Base-by-base conservation (phyloP, 2,113 vertebrate genomes). In the Pituophis catenifer region DNA sequence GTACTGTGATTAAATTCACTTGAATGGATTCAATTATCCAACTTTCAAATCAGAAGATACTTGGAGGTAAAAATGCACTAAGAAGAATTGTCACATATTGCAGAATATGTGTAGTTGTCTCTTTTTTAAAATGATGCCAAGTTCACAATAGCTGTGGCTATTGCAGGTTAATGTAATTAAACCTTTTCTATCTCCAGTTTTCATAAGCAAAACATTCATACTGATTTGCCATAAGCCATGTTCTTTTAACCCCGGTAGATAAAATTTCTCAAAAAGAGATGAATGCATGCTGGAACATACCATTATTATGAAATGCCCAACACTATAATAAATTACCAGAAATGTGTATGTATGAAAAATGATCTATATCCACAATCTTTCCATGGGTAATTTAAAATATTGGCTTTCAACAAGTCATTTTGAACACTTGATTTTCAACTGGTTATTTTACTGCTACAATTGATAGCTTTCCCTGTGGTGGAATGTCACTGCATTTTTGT, bases 91-190 rank as follows among this genome's bases (percentile, higher is more conserved):
- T 89, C 93, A 92, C 88, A 93, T 92, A 92, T 81, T 81, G 85
- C 93, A 93, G 54, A 94, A 58, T 58, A 23, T 58, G 55, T 57
- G 57, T 21, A 58, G 57, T 93, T 91, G 94, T 65, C 75, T 94
- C 91, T 53, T 54, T 91, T 50, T 93, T 81, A 93, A 94, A 95
- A 96, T 90, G 95, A 53, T 85, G 0, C 0, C 90, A 33, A 53
- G 92, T 96, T 95, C 89, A 88, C 90, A 95, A 87, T 94, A 94
- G 95, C 95, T 91, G 91, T 94, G 94, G 93, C 94, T 97, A 96
- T 93, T 95, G 59, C 97, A 96, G 96, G 94, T 94, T 93, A 93
- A 94, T 26, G 0, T 92, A 90, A 96, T 96, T 96, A 96, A 92
- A 91, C 70, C 95, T 94, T 93, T 91, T 94, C 44, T 87, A 89